Percentiles rank a stretch among this genome's conserved stretches.
These are phyloP conservation scores for Carlito syrichta DNA, from an alignment of 2,113 vertebrate species.

Conservation along the genomic window DNA sequence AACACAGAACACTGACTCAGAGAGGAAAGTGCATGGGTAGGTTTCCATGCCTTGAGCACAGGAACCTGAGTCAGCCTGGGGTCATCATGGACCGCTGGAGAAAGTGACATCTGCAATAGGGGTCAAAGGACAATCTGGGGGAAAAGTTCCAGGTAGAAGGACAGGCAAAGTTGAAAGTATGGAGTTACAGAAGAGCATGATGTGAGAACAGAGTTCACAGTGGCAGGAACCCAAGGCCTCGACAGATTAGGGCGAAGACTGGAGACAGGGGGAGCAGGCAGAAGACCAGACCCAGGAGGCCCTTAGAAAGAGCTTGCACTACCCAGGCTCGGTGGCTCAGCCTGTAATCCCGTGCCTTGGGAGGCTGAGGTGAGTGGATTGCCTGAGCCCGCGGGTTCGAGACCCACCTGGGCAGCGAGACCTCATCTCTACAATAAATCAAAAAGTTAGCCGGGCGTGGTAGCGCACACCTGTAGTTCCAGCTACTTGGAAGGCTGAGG, in stretches of 20 bases:
- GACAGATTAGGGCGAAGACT: too few relatives aligned
- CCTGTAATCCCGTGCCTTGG: too few relatives aligned
- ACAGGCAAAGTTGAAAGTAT: not conserved
- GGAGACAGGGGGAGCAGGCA: accelerated
- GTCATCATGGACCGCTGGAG: not conserved
- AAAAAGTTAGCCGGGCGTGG: too few relatives aligned
- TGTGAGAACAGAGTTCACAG: not conserved
- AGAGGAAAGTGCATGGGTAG: not conserved
- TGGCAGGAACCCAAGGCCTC: not conserved
- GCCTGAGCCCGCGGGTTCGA: too few relatives aligned
- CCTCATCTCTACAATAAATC: too few relatives aligned
- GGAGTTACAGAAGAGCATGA: not conserved
- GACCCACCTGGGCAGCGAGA: too few relatives aligned
- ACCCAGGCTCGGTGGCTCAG: too few relatives aligned
- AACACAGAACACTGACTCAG: not conserved
- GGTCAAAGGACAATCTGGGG: not conserved
- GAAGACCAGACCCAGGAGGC: not conserved
- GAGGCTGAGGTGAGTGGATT: too few relatives aligned
- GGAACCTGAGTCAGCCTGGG: not conserved
- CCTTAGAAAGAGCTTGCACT: not conserved
- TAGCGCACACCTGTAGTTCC: too few relatives aligned
- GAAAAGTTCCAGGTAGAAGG: not conserved
- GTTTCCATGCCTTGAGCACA: not conserved
- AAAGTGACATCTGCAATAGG: not conserved
- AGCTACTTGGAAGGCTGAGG: too few relatives aligned